Evolutionary conservation across 2,888 invertebrate species (phyloP), one percentile per base, ranked within the genome.

Genomic region (Hirtodrosophila cameraria): DNA sequence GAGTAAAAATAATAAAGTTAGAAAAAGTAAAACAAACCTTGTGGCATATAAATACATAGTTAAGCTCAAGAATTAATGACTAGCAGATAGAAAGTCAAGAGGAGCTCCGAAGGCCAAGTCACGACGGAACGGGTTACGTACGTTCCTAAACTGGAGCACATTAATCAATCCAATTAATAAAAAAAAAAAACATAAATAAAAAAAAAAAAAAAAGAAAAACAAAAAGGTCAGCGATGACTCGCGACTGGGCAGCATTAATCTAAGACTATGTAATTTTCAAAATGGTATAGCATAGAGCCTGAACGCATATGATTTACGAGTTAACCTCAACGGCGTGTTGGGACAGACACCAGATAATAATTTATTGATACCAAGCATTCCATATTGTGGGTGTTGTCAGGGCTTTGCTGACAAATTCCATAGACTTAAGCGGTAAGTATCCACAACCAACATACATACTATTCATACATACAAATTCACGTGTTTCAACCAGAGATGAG

Each of bases 151-250:
- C 65, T 66, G 66, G 63, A 66, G 77, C 80, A 75, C 86, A 80
- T 80, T 80, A 80, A 80, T 80, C 79, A 80, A 75, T 62, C 68
- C 80, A 86, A 83, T 80, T 83, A 80, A 80, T 80, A 72, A 66
- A 41, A 20, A 42, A 46, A 55, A 41, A 45, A 45, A 61, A 11
- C 30, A 7, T 13, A 11, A 7, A 4, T 27, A 6, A 11, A 16
- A 39, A 12, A 42, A 7, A 20, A 11, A 7, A 4, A 36, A 6
- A 11, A 16, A 39, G 16, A 42, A 42, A 50, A 55, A 48, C 1
- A 8, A 23, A 60, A 43, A 66, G 63, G 75, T 52, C 55, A 61
- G 38, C 54, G 38, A 42, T 43, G 54, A 28, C 48, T 36, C 18
- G 41, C 38, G 18, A 27, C 11, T 41, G 30, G 12, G 27, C 36